A percentile compares a stretch with the other conserved stretches of the same genome.
These are phyloP conservation scores for Latheticus oryzae DNA, from an alignment of 2,888 invertebrate species.

Conservation along the genomic window DNA sequence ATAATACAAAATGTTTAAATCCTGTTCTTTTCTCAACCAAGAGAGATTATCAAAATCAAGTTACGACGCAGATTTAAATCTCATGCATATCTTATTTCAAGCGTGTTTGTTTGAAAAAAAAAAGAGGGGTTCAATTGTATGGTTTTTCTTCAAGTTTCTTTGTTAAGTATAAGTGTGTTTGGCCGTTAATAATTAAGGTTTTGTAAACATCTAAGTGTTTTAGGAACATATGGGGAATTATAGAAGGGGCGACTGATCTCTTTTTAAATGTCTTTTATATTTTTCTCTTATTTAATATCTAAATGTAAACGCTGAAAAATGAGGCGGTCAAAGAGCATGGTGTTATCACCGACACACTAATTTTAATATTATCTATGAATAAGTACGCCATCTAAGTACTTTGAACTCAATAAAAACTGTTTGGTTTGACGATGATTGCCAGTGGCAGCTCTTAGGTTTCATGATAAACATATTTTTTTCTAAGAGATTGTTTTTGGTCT, in stretches of 20 bases:
- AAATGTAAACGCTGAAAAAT: constrained; percentile 6
- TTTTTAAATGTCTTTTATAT: constrained; percentile 1
- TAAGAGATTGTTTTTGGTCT: too few species aligned
- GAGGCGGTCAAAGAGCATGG: constrained; percentile 33
- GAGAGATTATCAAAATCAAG: constrained; percentile 39
- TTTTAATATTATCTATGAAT: constrained; percentile 33
- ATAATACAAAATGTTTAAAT: constrained; percentile 30
- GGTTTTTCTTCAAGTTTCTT: constrained; percentile 44
- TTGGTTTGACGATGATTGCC: constrained; percentile 7
- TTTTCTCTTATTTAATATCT: constrained; percentile 14
- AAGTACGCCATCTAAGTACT: constrained; percentile 36
- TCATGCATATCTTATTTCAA: constrained; percentile 55
- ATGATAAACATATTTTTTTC: too few species aligned
- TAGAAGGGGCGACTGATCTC: neutral
- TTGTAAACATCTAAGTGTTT: constrained; percentile 62
- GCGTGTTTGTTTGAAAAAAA: constrained; percentile 22
- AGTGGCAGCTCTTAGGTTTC: too few species aligned
- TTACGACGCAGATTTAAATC: constrained; percentile 49
- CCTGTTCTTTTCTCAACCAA: constrained; percentile 16
- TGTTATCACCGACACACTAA: constrained; percentile 26
- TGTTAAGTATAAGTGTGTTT: constrained; percentile 59
- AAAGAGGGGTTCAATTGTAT: constrained; percentile 9
- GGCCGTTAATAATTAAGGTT: constrained; percentile 63
- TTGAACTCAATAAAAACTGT: constrained; percentile 35
- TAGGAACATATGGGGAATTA: constrained; percentile 52